Evolutionary conservation across 2,113 vertebrate genomes (phyloP).

Genomic region (Brienomyrus brachyistius): DNA sequence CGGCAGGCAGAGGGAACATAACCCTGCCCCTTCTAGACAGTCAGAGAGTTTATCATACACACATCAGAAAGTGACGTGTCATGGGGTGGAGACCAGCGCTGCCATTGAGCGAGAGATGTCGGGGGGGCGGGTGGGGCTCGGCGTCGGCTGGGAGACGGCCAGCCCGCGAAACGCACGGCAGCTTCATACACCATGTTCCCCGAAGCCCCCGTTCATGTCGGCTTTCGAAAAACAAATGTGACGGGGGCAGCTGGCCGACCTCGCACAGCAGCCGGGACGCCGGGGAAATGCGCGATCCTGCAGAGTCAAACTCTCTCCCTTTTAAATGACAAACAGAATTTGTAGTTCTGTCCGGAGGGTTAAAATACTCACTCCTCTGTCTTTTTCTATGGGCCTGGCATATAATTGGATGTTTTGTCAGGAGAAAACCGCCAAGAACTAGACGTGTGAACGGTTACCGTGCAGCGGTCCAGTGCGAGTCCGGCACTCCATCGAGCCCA

Average conservation of each 20-base stretch:
- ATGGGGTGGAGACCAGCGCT: background rate
- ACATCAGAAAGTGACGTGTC: background rate
- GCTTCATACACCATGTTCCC: background rate
- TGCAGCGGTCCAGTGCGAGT: background rate
- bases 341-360: background rate
- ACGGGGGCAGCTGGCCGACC: background rate
- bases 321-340: constrained; percentile 12
- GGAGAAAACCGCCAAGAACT: background rate
- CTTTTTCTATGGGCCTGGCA: background rate
- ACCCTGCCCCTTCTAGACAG: background rate
- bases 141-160: background rate
- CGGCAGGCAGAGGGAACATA: background rate
- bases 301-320: background rate
- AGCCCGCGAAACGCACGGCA: background rate
- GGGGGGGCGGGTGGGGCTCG: background rate
- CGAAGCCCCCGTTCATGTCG: background rate
- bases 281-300: background rate
- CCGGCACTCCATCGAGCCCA: background rate
- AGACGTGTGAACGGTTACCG: background rate
- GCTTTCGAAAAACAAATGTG: constrained; percentile 3
- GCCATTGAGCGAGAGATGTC: background rate
- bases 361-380: background rate
- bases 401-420: constrained; percentile 8
- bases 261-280: background rate
- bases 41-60: background rate